Evolutionary conservation across 2,113 vertebrate species (phyloP).

Genomic region (Pogona vitticeps): DNA sequence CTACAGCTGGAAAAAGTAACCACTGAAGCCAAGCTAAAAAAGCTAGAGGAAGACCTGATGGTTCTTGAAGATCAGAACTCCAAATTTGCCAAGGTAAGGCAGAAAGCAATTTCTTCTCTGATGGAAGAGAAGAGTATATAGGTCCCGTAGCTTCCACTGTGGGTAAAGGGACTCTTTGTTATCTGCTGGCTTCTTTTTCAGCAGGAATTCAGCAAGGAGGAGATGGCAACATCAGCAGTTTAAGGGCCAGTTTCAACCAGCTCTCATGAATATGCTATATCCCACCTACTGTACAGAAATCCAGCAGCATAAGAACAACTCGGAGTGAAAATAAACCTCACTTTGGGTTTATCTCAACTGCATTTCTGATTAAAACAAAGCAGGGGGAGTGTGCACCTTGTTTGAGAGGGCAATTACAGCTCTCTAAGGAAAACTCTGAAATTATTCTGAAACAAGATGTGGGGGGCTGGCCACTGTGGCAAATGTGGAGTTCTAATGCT

Average conservation of each 20-base stretch:
- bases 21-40: constrained; percentile 93
- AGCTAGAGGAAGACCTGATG: constrained; percentile 92
- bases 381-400: too few species aligned
- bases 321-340: too few species aligned
- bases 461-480: too few species aligned
- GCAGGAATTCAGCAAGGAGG: too few species aligned
- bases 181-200: not conserved
- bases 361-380: too few species aligned
- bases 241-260: not conserved
- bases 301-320: too few species aligned
- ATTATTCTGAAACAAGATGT: too few species aligned
- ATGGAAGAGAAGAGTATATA: not conserved
- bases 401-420: too few species aligned
- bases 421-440: too few species aligned
- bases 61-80: constrained; percentile 93
- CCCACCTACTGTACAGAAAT: too few species aligned
- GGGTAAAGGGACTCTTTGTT: not conserved
- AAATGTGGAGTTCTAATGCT: too few species aligned
- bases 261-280: not conserved
- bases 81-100: constrained; percentile 89
- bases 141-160: not conserved
- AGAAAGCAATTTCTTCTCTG: not conserved
- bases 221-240: not conserved
- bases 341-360: too few species aligned
- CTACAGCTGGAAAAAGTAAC: constrained; percentile 97